Conservation (phyloP, 2,797 vertebrate species). For the Ciconia nigra region DNA sequence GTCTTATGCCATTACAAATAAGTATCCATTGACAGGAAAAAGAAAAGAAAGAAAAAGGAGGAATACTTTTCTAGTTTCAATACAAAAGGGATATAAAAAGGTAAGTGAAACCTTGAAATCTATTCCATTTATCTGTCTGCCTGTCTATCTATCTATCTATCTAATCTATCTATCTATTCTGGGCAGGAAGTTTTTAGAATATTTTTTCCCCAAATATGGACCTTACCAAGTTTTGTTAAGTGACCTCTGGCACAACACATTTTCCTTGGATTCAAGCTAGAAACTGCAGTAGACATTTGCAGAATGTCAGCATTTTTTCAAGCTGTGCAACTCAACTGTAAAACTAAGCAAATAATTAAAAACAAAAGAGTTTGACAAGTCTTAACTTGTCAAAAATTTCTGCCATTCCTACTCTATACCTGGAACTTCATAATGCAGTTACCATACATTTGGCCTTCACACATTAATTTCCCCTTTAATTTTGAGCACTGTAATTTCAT, state of each 20-base stretch:
- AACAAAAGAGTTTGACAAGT: background rate
- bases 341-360: background rate
- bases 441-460: background rate
- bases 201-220: background rate
- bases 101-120: background rate
- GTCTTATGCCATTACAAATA: background rate
- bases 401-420: background rate
- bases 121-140: background rate
- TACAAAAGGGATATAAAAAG: background rate
- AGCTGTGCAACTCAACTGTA: background rate
- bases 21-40: background rate
- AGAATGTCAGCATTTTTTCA: background rate
- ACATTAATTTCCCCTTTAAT: background rate
- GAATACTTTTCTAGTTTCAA: background rate
- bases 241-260: background rate
- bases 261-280: slow-evolving; percentile 8
- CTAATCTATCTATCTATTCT: background rate
- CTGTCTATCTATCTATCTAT: background rate
- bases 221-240: background rate
- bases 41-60: background rate
- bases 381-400: background rate
- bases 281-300: background rate
- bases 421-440: background rate
- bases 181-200: background rate
- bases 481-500: background rate